A percentile compares a stretch with the other conserved stretches of the same genome.
Conservation (phyloP, 2,888 invertebrate genomes). For the Coremacera marginata region DNA sequence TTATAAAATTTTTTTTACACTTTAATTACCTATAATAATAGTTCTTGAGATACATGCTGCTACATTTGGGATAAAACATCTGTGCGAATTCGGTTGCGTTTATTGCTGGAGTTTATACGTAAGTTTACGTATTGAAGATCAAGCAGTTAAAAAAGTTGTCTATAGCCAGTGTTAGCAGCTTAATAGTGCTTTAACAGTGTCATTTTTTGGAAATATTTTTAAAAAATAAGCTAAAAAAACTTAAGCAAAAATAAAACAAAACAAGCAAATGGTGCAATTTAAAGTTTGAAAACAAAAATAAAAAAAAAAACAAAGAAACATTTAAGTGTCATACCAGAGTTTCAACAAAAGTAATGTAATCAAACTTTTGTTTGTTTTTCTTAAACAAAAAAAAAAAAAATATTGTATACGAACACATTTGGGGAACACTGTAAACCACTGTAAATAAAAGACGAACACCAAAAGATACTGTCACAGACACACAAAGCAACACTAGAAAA, state of each 20-base stretch:
- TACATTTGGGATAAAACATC: conserved; percentile 64
- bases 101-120: background rate
- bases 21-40: conserved; percentile 63
- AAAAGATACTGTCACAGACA: too few species aligned
- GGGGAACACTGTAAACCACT: too few species aligned
- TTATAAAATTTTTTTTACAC: background rate
- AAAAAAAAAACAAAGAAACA: background rate
- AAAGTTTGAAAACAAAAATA: too few species aligned
- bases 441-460: too few species aligned
- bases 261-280: background rate
- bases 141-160: background rate
- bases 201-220: background rate
- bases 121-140: background rate
- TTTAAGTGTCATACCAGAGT: background rate
- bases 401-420: too few species aligned
- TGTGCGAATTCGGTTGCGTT: background rate
- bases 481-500: background rate
- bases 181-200: background rate
- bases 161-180: background rate
- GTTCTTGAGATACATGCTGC: conserved; percentile 65
- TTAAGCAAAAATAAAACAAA: background rate
- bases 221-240: background rate
- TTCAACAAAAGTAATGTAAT: background rate
- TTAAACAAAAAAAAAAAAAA: too few species aligned
- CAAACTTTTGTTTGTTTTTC: background rate